Evolutionary conservation across 2,113 vertebrate genomes (phyloP).

Genomic region (Galemys pyrenaicus): DNA sequence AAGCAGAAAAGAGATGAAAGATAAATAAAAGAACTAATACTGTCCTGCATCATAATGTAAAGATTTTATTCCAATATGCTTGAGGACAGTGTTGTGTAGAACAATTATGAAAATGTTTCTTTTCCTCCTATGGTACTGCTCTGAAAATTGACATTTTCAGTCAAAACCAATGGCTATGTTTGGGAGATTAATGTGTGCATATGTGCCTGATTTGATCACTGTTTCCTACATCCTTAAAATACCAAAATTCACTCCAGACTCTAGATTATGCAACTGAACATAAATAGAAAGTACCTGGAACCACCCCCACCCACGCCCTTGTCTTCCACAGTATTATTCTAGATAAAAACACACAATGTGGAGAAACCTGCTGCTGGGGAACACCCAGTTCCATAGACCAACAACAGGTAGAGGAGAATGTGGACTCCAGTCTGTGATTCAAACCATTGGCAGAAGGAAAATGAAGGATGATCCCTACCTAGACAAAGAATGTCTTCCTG

Average conservation of each 20-base stretch:
- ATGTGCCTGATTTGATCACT: neutral
- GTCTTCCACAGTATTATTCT: neutral
- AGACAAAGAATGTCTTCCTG: neutral
- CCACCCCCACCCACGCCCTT: neutral
- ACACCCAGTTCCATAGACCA: neutral
- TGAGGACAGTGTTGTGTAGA: neutral
- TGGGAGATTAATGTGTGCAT: neutral
- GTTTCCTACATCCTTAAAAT: slow-evolving; percentile 2
- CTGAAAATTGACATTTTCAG: neutral
- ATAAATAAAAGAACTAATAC: neutral
- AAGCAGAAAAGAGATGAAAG: neutral
- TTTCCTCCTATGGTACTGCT: neutral
- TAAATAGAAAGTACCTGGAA: neutral
- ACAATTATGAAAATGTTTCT: neutral
- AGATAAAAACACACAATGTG: neutral
- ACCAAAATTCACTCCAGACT: neutral
- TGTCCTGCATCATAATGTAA: neutral
- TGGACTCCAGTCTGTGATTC: neutral
- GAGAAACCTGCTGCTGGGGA: neutral
- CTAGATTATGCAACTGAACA: neutral
- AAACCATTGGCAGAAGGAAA: neutral
- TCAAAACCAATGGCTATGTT: neutral
- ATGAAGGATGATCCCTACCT: neutral
- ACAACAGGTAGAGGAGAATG: neutral
- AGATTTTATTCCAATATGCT: neutral